A percentile compares a stretch with the other conserved stretches of the same genome.
Conservation (phyloP, 1,140 invertebrate genomes). For the Charaxes varanes region DNA sequence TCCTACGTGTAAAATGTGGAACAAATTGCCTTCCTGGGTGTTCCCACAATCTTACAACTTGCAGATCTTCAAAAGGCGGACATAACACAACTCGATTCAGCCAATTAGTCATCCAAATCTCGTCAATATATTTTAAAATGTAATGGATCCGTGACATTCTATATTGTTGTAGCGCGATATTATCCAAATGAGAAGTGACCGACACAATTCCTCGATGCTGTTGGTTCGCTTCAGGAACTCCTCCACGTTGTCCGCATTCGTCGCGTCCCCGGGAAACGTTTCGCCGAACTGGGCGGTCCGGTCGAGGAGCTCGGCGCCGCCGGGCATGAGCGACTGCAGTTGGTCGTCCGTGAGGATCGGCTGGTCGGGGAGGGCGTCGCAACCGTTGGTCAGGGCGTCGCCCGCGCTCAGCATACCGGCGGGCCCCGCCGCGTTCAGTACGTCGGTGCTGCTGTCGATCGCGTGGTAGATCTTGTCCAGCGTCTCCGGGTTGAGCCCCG, state of each 20-base stretch:
- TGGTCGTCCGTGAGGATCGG: slow-evolving; percentile 50
- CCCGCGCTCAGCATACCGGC: slow-evolving; percentile 43
- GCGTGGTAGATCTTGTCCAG: slow-evolving; percentile 72
- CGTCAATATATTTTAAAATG: too few relatives aligned
- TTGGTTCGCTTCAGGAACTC: slow-evolving; percentile 61
- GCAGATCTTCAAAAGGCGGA: too few relatives aligned
- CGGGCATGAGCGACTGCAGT: slow-evolving; percentile 46
- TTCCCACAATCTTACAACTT: too few relatives aligned
- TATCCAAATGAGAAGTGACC: too few relatives aligned
- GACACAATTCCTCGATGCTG: too few relatives aligned
- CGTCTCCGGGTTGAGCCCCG: slow-evolving; percentile 67
- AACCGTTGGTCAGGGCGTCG: slow-evolving; percentile 47
- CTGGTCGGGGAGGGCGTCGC: slow-evolving; percentile 47
- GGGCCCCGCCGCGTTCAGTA: slow-evolving; percentile 43
- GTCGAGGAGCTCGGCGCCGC: slow-evolving; percentile 34
- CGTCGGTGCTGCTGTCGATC: slow-evolving; percentile 65
- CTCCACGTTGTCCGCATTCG: slow-evolving; percentile 44
- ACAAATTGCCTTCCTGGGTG: too few relatives aligned
- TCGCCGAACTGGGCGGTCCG: slow-evolving; percentile 42
- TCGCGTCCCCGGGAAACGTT: slow-evolving; percentile 37
- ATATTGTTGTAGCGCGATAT: too few relatives aligned
- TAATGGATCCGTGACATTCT: too few relatives aligned
- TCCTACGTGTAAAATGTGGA: too few relatives aligned
- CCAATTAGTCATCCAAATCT: too few relatives aligned
- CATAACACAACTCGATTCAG: too few relatives aligned